Evolutionary conservation across 2,113 vertebrate species (phyloP).

Genomic region (Nothobranchius furzeri): DNA sequence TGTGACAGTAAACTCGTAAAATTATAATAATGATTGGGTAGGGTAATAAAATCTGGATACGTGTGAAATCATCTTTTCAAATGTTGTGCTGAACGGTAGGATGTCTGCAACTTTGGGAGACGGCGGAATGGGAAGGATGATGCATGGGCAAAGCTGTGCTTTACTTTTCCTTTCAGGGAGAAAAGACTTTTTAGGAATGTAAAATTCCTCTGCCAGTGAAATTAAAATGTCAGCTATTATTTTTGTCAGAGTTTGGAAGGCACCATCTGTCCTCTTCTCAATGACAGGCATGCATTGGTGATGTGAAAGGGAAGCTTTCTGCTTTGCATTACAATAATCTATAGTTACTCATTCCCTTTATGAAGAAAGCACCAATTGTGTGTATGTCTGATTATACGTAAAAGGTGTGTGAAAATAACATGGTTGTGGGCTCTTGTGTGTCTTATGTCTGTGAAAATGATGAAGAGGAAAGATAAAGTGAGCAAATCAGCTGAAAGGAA

Average conservation of each 20-base stretch:
- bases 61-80: constrained; percentile 70
- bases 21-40: constrained; percentile 74
- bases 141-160: neutral
- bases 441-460: constrained; percentile 3
- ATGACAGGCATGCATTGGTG: constrained; percentile 26
- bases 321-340: neutral
- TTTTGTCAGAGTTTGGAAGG: constrained; percentile 18
- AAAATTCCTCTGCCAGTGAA: constrained; percentile 22
- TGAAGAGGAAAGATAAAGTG: constrained; percentile 6
- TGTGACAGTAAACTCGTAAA: constrained; percentile 67
- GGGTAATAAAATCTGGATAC: constrained; percentile 76
- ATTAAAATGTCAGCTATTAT: constrained; percentile 42
- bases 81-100: constrained; percentile 37
- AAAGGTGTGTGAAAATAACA: neutral
- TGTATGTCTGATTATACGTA: constrained; percentile 8
- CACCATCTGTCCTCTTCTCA: constrained; percentile 7
- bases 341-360: constrained; percentile 1
- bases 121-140: constrained; percentile 15
- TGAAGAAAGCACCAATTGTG: neutral
- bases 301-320: constrained; percentile 5
- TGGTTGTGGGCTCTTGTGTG: constrained; percentile 1
- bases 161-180: constrained; percentile 7
- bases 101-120: constrained; percentile 19
- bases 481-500: neutral
- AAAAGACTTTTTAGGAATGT: constrained; percentile 16